Base-by-base conservation (phyloP, 2,797 vertebrate species). In the Lophura swinhoii region DNA sequence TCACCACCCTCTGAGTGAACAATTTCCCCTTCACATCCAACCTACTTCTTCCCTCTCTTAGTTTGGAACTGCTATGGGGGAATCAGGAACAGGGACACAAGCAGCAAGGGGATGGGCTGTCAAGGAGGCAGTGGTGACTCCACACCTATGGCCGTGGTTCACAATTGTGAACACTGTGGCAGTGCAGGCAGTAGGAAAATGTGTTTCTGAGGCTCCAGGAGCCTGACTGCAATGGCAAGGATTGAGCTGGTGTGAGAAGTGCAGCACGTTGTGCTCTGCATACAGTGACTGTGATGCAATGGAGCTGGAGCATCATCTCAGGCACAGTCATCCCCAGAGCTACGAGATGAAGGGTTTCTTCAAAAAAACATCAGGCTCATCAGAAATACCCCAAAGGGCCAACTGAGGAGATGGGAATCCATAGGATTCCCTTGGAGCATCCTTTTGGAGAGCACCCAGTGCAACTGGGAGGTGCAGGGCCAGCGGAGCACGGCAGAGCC, bases 401-500 rank as follows among this genome's bases (percentile, higher is more conserved):
- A 90, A 94, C 87, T 85, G 89, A 84, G 92, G 87, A 94, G 90
- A 91, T 95, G 93, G 94, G 94, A 96, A 96, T 92, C 93, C 87
- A 80, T 93, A 5, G 31, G 90, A 93, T 91, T 78, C 5, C 14
- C 88, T 94, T 0, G 0, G 71, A 93, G 81, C 86, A 56, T 56
- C 55, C 20, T n/a, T 58, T 33, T 68, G 46, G 33, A 68, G 33
- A 44, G 43, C 35, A 48, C 22, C 58, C 28, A 28, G 35, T 15
- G 43, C 64, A 63, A 0, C n/a, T 6, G 3, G 28, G 20, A 75
- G 31, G 18, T 75, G 39, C 31, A 1, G 5, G 44, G 37, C 14
- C 69, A 26, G 44, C 1, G 7, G 35, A 60, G 53, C 68, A 0
- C 2, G 5, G 71, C 41, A 33, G 49, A 29, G 48, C 28, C 0